Evolutionary conservation across 2,113 vertebrate genomes (phyloP).

Genomic region (Coptodon rendalli): DNA sequence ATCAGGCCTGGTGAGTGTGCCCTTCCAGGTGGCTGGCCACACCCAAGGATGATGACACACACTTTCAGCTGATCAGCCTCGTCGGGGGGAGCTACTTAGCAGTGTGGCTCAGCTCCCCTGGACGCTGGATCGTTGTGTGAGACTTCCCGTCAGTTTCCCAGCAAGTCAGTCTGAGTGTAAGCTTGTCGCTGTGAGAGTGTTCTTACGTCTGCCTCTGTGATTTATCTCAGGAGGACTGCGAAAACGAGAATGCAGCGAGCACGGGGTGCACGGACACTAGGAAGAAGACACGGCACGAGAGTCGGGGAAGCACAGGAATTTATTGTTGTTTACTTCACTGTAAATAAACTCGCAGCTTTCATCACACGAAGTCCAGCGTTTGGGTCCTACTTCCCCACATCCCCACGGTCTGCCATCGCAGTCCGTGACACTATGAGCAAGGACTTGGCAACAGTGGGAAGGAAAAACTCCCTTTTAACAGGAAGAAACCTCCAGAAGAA

Average conservation of each 20-base stretch:
- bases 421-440: background rate
- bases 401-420: background rate
- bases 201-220: background rate
- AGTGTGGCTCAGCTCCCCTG: background rate
- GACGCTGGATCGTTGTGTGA: fast-evolving
- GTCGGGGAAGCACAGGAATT: background rate
- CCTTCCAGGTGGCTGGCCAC: background rate
- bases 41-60: background rate
- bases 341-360: background rate
- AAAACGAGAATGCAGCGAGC: background rate
- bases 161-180: background rate
- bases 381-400: background rate
- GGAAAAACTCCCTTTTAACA: background rate
- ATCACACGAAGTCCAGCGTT: background rate
- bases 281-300: background rate
- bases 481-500: background rate
- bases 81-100: fast-evolving
- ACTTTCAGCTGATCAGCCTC: background rate
- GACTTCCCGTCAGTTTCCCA: background rate
- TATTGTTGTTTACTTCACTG: background rate
- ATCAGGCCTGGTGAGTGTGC: fast-evolving
- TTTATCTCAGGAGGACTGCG: background rate
- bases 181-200: background rate
- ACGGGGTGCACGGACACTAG: background rate
- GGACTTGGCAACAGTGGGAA: background rate